Percentiles rank a stretch among this genome's conserved stretches.
Evolutionary conservation across 2,888 invertebrate genomes (phyloP).

Genomic region (Caradrina kadenii): DNA sequence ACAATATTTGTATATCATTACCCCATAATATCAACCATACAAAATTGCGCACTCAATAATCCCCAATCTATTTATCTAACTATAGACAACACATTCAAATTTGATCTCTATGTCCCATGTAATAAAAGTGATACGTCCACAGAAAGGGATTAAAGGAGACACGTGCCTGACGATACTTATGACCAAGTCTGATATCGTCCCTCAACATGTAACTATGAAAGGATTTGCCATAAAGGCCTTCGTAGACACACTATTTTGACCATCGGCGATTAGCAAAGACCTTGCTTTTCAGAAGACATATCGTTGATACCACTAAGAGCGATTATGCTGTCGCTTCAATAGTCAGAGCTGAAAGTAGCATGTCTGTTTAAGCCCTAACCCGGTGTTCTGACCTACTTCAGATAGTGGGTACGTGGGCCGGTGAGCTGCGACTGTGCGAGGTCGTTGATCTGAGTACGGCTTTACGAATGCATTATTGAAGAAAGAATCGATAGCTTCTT

Average conservation of each 20-base stretch:
- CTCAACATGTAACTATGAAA: constrained; percentile 3
- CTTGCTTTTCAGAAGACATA: no score
- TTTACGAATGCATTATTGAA: constrained; percentile 59
- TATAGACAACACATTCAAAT: constrained; percentile 18
- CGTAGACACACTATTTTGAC: neutral
- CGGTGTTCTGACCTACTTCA: constrained; percentile 64
- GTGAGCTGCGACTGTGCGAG: constrained; percentile 36
- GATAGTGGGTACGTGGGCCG: constrained; percentile 35
- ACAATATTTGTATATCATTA: constrained; percentile 16
- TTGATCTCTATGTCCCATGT: constrained; percentile 23
- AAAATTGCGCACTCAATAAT: constrained; percentile 45
- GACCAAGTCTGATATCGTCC: constrained; percentile 24
- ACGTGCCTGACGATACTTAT: constrained; percentile 42
- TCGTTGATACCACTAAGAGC: no score
- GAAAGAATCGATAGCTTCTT: constrained; percentile 52
- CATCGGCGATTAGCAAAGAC: neutral
- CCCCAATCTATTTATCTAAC: constrained; percentile 11
- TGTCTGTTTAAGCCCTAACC: constrained; percentile 23
- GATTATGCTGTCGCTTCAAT: neutral
- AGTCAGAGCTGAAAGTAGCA: neutral
- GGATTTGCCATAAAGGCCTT: constrained; percentile 13
- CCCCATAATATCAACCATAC: constrained; percentile 12
- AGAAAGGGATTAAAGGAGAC: constrained; percentile 41
- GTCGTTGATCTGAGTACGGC: constrained; percentile 60
- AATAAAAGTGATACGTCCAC: constrained; percentile 17